phyloP scores from a whole-genome alignment of 2,888 invertebrate genomes.

The Platycnemis pennipes region DNA sequence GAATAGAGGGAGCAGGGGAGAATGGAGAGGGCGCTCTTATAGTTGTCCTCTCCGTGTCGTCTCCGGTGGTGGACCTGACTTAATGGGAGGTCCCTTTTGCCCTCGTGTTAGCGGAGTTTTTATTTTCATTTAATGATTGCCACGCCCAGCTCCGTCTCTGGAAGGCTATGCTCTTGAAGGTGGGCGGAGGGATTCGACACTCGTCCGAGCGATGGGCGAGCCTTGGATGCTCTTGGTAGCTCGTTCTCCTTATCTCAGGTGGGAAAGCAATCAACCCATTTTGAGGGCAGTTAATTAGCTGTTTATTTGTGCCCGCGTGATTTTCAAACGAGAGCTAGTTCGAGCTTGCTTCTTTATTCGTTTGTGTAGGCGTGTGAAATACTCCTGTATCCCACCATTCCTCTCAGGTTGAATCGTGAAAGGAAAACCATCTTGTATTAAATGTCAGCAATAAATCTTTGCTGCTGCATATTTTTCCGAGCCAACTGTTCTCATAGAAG shows the following conservation, averaged over 20 bases:
- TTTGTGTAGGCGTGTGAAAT: not conserved
- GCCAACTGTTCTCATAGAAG: too few species aligned
- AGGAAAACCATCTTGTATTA: not conserved
- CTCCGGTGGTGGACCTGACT: constrained; percentile 40
- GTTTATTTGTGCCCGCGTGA: constrained; percentile 41
- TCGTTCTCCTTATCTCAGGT: constrained; percentile 32
- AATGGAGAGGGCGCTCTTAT: constrained; percentile 31
- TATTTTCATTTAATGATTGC: constrained; percentile 48
- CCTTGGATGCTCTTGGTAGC: not conserved
- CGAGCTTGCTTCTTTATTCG: not conserved
- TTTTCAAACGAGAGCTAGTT: not conserved
- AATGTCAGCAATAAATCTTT: not conserved
- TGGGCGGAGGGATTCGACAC: constrained; percentile 36
- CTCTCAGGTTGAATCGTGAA: not conserved
- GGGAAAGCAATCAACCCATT: constrained; percentile 62
- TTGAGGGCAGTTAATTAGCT: constrained; percentile 61
- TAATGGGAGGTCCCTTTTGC: constrained; percentile 55
- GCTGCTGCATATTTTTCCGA: too few species aligned
- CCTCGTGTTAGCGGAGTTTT: constrained; percentile 39
- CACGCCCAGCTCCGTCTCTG: constrained; percentile 34
- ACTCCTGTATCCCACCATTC: not conserved
- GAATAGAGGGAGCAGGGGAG: not conserved
- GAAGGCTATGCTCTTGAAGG: not conserved
- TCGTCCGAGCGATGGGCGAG: constrained; percentile 43
- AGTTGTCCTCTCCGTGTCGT: constrained; percentile 47